Conservation (phyloP, 2,888 invertebrate species). For the Trachelus iudaicus region DNA sequence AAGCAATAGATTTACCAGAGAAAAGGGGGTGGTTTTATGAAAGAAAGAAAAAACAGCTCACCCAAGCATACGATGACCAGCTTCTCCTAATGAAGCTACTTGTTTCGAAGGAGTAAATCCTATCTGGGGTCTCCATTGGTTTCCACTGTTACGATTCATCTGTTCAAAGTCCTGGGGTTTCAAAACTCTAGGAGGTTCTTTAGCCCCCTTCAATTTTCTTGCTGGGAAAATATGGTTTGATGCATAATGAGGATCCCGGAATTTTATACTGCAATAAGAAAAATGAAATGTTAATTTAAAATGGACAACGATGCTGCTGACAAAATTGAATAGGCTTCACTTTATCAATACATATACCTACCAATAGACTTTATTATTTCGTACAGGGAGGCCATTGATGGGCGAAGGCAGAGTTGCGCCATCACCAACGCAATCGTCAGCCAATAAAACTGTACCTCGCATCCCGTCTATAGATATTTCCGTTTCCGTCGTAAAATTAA, state of each 20-base stretch:
- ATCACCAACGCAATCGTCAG: conserved; percentile 76
- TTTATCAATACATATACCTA: conserved; percentile 41
- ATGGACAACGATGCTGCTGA: not conserved
- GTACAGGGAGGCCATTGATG: conserved; percentile 74
- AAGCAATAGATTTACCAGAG: not conserved
- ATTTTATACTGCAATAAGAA: conserved; percentile 74
- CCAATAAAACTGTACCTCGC: conserved; percentile 80
- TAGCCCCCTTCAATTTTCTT: conserved; percentile 73
- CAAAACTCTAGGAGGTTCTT: conserved; percentile 79
- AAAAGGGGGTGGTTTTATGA: not conserved
- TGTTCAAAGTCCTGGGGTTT: conserved; percentile 82
- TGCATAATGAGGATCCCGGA: conserved; percentile 82
- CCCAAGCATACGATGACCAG: conserved; percentile 82
- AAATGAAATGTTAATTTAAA: conserved; percentile 1
- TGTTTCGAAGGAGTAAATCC: conserved; percentile 79
- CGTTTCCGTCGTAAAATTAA: conserved; percentile 68
- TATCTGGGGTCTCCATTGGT: conserved; percentile 77
- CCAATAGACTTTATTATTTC: conserved; percentile 67
- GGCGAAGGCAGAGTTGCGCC: conserved; percentile 79
- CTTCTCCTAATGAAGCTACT: conserved; percentile 73
- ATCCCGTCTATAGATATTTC: conserved; percentile 83
- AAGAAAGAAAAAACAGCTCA: conserved; percentile 56
- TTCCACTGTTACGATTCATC: conserved; percentile 67
- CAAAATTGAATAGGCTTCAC: conserved; percentile 6
- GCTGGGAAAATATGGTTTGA: conserved; percentile 84